Base-by-base conservation (phyloP, 1,140 invertebrate genomes). In the Brachionus rubens region DNA sequence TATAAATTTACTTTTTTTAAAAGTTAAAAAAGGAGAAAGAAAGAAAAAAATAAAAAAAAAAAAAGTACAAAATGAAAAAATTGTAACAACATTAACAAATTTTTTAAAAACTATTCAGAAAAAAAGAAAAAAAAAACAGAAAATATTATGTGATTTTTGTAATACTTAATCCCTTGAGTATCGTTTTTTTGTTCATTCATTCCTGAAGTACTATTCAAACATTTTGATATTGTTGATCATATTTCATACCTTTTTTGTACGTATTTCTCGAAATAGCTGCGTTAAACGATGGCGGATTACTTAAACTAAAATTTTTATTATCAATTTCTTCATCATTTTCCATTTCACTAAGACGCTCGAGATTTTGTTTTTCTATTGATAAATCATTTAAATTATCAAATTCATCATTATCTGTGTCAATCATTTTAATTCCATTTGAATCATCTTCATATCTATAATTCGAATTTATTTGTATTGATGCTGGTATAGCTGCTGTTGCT, bases 351-450 rank as follows among this genome's bases (percentile, higher is more conserved):
- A 70, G 9, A 5, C 14, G 12, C 16, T 48, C 41, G 12, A 7
- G 33, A 28, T 48, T 70, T 2, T 70, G 65, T 2, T 70, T 70
- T 9, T 47, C 41, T 14, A 50, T 24, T 7, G 43, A 70, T 5
- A 7, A 48, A 30, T 70, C 65, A 26, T 70, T 50, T 14, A 50
- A 33, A 40, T 72, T 72, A 10, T 72, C 46, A 2, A 40, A 19
- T 19, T 50, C 30, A 40, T 72, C 46, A 19, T 48, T 12, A 50
- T 72, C 68, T 19, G 43, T 50, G 24, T 72, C 68, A 19, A 72
- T 72, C 68, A 72, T 72, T 54, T 72, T 50, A 30, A 72, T 72
- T 50, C 16, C 46, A 36, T 50, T 28, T 9, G 26, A 50, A n/a
- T 65, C 59, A 21, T 65, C 40, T 46, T 65, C 59, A 43, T 65